Conservation (phyloP, 1,140 invertebrate genomes). For the Orussus abietinus region DNA sequence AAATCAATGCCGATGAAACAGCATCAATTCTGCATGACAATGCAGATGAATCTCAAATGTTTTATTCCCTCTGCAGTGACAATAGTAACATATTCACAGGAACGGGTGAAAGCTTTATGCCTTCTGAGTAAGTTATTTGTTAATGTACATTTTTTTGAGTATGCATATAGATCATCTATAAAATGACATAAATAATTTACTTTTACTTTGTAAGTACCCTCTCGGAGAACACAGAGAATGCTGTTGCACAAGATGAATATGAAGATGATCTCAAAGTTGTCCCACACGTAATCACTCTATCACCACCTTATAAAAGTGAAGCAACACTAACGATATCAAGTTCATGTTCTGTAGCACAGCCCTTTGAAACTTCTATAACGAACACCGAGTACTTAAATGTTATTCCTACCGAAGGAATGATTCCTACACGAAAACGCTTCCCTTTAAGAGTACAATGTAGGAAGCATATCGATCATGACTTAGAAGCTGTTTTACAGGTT, state of each 20-base stretch:
- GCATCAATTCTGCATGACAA: constrained; percentile 41
- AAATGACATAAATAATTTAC: no score
- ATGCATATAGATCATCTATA: no score
- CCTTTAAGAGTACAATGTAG: constrained; percentile 32
- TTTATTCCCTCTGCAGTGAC: constrained; percentile 45
- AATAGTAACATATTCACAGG: constrained; percentile 32
- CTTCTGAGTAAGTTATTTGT: constrained; percentile 26
- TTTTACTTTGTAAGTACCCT: no score
- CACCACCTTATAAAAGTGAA: constrained; percentile 24
- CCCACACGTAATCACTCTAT: constrained; percentile 22
- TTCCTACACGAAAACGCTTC: constrained; percentile 28
- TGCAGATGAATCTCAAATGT: constrained; percentile 44
- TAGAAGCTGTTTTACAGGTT: constrained; percentile 28
- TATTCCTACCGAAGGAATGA: constrained; percentile 33
- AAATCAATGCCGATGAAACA: constrained; percentile 42
- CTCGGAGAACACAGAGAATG: no score
- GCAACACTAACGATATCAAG: constrained; percentile 28
- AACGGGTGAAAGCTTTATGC: constrained; percentile 39
- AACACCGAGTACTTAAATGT: constrained; percentile 28
- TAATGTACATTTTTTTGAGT: no score
- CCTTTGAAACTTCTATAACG: constrained; percentile 29
- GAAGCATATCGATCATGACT: constrained; percentile 22
- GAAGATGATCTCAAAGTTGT: constrained; percentile 24
- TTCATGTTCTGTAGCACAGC: constrained; percentile 23
- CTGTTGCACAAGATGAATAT: neutral